Evolutionary conservation across 1,140 invertebrate genomes (phyloP).

Genomic region (Drosophila truncata): DNA sequence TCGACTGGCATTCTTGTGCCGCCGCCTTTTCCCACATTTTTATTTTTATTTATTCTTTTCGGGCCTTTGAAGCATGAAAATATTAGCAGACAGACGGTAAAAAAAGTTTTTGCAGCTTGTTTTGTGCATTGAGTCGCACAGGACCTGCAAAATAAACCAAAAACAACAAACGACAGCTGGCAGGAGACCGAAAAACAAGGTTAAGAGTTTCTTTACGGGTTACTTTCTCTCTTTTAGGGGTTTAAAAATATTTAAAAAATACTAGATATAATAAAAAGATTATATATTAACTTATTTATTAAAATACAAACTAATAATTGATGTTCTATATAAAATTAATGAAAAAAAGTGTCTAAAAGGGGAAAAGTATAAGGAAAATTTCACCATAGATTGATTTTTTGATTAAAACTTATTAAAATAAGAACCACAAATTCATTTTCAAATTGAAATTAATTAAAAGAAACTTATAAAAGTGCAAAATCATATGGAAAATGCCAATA

Average conservation of each 20-base stretch:
- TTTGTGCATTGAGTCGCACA: constrained; percentile 31
- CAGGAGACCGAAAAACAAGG: constrained; percentile 8
- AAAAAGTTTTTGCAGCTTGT: constrained; percentile 58
- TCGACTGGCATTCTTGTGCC: constrained; percentile 33
- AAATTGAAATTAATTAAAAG: no score
- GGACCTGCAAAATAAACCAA: neutral
- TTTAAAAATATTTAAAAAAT: neutral
- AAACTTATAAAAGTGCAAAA: no score
- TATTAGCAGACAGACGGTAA: constrained; percentile 64
- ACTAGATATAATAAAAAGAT: neutral
- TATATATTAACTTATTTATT: no score
- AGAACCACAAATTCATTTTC: no score
- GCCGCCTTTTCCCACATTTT: neutral
- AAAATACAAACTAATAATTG: neutral
- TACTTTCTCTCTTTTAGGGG: neutral
- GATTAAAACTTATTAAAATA: no score
- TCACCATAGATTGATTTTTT: no score
- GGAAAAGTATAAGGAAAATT: no score
- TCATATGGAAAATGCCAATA: no score
- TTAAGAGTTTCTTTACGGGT: neutral
- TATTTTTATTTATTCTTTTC: constrained; percentile 8
- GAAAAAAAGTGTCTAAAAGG: neutral
- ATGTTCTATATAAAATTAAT: neutral
- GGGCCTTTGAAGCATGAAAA: constrained; percentile 53
- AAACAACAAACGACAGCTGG: constrained; percentile 28